These are phyloP conservation scores for Colletes collaris DNA, from an alignment of 2,888 invertebrate genomes.

Conservation along the genomic window DNA sequence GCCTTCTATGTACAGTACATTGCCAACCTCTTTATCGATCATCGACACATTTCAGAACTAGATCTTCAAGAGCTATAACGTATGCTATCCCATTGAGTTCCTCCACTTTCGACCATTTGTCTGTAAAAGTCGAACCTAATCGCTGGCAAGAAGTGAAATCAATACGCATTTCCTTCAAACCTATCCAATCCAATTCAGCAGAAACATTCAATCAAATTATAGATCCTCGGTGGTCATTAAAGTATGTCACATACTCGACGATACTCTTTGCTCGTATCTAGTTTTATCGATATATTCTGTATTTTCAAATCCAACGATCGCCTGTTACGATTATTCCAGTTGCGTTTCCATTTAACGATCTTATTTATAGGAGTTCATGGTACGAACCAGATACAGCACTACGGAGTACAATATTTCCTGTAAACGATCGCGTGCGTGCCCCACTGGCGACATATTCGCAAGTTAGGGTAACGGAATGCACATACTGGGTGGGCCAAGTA, in stretches of 20 bases:
- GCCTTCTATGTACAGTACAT: too few relatives aligned
- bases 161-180: too few relatives aligned
- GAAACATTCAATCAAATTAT: too few relatives aligned
- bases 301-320: slow-evolving; percentile 17
- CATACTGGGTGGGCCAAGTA: not conserved
- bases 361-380: slow-evolving; percentile 17
- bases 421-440: slow-evolving; percentile 12
- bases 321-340: slow-evolving; percentile 14
- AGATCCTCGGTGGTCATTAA: too few relatives aligned
- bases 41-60: slow-evolving; percentile 9
- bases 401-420: slow-evolving; percentile 25
- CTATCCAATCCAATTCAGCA: too few relatives aligned
- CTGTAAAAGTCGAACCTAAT: too few relatives aligned
- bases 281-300: not conserved
- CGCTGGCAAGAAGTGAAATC: too few relatives aligned
- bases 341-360: slow-evolving; percentile 6
- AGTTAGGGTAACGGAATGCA: not conserved
- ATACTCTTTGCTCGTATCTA: not conserved
- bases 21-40: too few relatives aligned
- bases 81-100: not conserved
- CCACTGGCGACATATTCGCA: slow-evolving; percentile 16
- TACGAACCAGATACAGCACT: not conserved
- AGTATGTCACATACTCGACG: too few relatives aligned
- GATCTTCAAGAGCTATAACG: not conserved
- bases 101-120: not conserved